These are phyloP conservation scores for Atherinosoma microstoma DNA, from an alignment of 2,797 vertebrate species.

Conservation along the genomic window DNA sequence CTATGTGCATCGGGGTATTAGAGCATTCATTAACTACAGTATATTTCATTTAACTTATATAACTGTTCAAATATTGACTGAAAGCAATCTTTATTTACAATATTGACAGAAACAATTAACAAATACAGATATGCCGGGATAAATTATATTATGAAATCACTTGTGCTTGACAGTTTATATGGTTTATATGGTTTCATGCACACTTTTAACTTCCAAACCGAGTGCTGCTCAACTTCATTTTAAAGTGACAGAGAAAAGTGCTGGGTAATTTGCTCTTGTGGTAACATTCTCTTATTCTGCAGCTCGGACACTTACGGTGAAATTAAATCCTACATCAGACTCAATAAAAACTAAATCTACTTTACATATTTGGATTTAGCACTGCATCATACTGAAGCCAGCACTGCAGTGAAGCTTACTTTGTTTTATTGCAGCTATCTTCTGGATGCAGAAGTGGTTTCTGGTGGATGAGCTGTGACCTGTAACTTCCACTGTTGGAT, in stretches of 20 bases:
- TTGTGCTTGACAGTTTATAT: not conserved
- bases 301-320: not conserved
- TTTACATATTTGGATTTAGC: conserved; percentile 27
- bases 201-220: not conserved
- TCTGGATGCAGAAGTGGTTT: conserved; percentile 48
- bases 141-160: not conserved
- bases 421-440: conserved; percentile 37
- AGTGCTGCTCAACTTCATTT: not conserved
- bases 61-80: not conserved
- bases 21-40: not conserved
- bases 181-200: not conserved
- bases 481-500: conserved; percentile 44
- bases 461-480: conserved; percentile 37
- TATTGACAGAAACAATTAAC: not conserved
- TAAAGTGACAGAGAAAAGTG: conserved; percentile 2
- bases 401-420: conserved; percentile 26
- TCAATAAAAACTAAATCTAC: conserved; percentile 18
- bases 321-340: conserved; percentile 17
- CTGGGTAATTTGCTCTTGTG: not conserved
- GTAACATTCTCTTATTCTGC: conserved; percentile 7
- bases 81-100: not conserved
- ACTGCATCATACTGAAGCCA: conserved; percentile 10
- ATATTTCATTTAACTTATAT: not conserved
- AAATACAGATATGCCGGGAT: not conserved
- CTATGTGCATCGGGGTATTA: not conserved